These are phyloP conservation scores for Drosophila tanythrix DNA, from an alignment of 2,888 invertebrate species.

Conservation along the genomic window DNA sequence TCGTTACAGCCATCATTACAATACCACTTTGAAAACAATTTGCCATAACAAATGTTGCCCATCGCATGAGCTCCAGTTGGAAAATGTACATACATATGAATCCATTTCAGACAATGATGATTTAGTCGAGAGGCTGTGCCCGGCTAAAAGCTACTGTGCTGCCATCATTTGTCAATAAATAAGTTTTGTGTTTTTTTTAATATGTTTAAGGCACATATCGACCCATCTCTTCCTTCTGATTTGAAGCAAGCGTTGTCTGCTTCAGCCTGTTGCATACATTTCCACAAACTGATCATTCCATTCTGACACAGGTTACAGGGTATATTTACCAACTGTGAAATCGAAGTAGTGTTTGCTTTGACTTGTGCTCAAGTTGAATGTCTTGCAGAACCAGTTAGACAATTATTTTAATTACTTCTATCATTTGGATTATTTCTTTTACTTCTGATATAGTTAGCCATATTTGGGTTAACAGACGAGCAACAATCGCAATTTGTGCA, in stretches of 20 bases:
- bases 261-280: not conserved
- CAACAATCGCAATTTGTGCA: not conserved
- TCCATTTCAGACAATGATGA: too few relatives aligned
- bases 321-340: not conserved
- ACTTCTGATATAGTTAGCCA: not conserved
- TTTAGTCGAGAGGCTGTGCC: not conserved
- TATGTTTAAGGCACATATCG: not conserved
- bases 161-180: too few relatives aligned
- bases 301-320: not conserved
- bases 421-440: not conserved
- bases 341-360: not conserved
- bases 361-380: not conserved
- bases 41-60: conserved; percentile 24
- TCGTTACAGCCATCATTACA: conserved; percentile 2
- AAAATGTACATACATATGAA: not conserved
- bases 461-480: not conserved
- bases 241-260: not conserved
- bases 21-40: conserved; percentile 47
- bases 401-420: not conserved
- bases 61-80: not conserved
- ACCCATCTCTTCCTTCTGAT: not conserved
- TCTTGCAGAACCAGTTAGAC: not conserved
- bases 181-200: not conserved
- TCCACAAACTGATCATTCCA: not conserved
- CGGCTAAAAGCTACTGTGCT: not conserved